These are phyloP conservation scores for Drosophila anomalata DNA, from an alignment of 2,888 invertebrate species.

Conservation along the genomic window DNA sequence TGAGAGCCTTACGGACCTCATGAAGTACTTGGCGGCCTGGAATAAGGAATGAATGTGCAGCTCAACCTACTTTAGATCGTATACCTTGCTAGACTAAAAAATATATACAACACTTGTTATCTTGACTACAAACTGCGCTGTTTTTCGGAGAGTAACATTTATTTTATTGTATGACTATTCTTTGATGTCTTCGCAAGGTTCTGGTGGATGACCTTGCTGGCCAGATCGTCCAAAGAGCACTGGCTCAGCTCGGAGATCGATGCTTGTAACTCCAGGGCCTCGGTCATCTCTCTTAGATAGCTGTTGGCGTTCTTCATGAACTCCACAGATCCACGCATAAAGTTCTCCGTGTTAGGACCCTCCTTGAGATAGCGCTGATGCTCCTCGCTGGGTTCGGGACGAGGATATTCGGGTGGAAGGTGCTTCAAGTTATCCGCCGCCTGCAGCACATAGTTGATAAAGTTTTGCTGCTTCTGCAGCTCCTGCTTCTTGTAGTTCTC, in stretches of 20 bases:
- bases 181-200: conserved; percentile 9
- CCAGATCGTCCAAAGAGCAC: background rate
- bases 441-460: conserved; percentile 21
- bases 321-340: conserved; percentile 62
- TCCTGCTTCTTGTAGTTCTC: conserved; percentile 13
- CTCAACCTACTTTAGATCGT: conserved; percentile 11
- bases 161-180: background rate
- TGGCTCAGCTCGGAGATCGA: conserved; percentile 54
- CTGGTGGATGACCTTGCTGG: background rate
- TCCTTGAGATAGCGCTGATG: conserved; percentile 69
- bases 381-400: conserved; percentile 54
- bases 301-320: conserved; percentile 62
- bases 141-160: background rate
- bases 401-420: background rate
- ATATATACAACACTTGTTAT: conserved; percentile 12
- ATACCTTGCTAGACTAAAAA: conserved; percentile 19
- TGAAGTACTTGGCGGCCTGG: conserved; percentile 89
- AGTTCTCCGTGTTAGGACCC: conserved; percentile 66
- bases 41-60: conserved; percentile 74
- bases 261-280: conserved; percentile 59
- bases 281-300: conserved; percentile 63
- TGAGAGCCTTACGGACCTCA: conserved; percentile 91
- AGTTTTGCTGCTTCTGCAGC: conserved; percentile 13
- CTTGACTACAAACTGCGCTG: conserved; percentile 5
- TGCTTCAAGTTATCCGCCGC: conserved; percentile 8